Evolutionary conservation across 1,140 invertebrate genomes (phyloP).

Genomic region (Amphibalanus amphitrite): DNA sequence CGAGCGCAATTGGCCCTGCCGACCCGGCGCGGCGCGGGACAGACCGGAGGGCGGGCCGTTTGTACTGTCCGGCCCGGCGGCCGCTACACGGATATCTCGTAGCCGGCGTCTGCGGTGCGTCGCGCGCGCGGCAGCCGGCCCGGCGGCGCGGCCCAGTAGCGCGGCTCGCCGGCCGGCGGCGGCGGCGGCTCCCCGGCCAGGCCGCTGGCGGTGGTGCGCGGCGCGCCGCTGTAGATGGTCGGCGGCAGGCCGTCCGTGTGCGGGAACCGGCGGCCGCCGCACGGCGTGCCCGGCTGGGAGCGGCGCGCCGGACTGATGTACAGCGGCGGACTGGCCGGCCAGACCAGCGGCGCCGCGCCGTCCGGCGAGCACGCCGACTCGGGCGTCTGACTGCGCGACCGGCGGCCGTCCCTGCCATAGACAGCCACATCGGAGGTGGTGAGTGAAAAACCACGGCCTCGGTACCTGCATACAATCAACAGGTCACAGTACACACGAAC

Average conservation of each 20-base stretch:
- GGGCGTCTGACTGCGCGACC: not conserved
- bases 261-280: constrained; percentile 7
- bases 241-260: constrained; percentile 3
- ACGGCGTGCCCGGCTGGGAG: constrained; percentile 6
- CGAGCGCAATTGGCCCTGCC: too few relatives aligned
- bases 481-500: not conserved
- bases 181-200: constrained; percentile 13
- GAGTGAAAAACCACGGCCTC: too few relatives aligned
- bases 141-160: constrained; percentile 8
- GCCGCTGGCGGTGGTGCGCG: constrained; percentile 17
- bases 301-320: constrained; percentile 10
- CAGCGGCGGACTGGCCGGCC: constrained; percentile 2
- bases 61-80: not conserved
- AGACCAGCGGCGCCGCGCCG: not conserved
- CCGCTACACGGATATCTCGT: not conserved
- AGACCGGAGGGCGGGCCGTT: not conserved
- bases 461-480: too few relatives aligned
- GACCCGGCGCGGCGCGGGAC: too few relatives aligned
- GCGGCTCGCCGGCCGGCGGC: constrained; percentile 3
- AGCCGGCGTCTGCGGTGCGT: constrained; percentile 11
- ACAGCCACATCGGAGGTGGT: too few relatives aligned
- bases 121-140: constrained; percentile 13
- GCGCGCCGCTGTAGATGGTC: constrained; percentile 15
- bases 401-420: constrained; percentile 2
- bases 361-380: constrained; percentile 7